Percentiles rank a stretch among this genome's conserved stretches.
phyloP scores from a whole-genome alignment of 2,797 vertebrate genomes.

The Myotis pilosus region DNA sequence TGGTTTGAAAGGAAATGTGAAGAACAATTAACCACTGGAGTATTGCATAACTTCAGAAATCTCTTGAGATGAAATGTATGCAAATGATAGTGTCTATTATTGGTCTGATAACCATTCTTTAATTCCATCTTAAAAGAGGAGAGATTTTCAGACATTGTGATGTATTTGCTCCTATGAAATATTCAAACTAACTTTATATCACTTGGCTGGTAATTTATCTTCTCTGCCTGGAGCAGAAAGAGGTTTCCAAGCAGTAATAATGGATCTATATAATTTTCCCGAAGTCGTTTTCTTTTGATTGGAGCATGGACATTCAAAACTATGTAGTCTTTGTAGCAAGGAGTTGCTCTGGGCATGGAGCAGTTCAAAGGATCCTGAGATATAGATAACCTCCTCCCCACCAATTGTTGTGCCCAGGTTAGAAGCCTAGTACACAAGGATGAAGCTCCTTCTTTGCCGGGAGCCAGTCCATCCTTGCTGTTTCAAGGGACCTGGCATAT shows the following conservation, averaged over 20 bases:
- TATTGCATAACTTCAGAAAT: slow-evolving; percentile 81
- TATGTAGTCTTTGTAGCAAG: slow-evolving; percentile 72
- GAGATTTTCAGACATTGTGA: slow-evolving; percentile 82
- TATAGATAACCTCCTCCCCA: slow-evolving; percentile 66
- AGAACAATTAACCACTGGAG: slow-evolving; percentile 82
- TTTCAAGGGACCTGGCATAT: no score
- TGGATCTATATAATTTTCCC: slow-evolving; percentile 81
- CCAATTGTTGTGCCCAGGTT: slow-evolving; percentile 52
- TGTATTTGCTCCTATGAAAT: slow-evolving; percentile 85
- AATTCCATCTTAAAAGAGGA: slow-evolving; percentile 84
- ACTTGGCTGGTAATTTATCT: slow-evolving; percentile 84
- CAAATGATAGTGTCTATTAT: slow-evolving; percentile 83
- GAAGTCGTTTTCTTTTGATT: slow-evolving; percentile 80
- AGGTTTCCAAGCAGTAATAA: slow-evolving; percentile 82
- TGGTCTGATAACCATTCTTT: slow-evolving; percentile 83
- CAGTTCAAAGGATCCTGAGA: slow-evolving; percentile 69
- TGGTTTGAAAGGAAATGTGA: slow-evolving; percentile 79
- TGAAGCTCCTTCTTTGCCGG: slow-evolving; percentile 29
- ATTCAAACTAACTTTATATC: slow-evolving; percentile 84
- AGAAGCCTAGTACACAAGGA: slow-evolving; percentile 58
- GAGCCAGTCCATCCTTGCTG: no score
- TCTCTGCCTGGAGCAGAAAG: slow-evolving; percentile 83
- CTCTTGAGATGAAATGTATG: slow-evolving; percentile 84
- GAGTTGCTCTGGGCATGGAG: slow-evolving; percentile 69
- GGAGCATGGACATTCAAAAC: slow-evolving; percentile 76